Evolutionary conservation across 1,140 invertebrate species (phyloP).

Genomic region (Drosophila takahashii): DNA sequence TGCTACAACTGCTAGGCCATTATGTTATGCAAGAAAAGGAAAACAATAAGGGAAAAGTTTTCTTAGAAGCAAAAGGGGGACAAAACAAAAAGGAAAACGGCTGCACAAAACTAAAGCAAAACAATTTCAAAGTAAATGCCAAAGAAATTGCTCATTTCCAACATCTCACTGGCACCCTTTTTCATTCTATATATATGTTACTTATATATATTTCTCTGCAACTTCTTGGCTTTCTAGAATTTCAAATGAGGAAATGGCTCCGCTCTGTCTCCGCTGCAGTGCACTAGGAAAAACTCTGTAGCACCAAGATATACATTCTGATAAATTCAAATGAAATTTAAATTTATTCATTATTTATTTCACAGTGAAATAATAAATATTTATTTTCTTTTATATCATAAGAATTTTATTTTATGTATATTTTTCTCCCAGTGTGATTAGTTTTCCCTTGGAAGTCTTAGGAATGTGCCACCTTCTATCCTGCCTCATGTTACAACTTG

Average conservation of each 20-base stretch:
- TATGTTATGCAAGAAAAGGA: constrained; percentile 57
- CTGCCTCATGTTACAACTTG: constrained; percentile 33
- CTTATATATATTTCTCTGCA: background rate
- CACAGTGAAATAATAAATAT: too few relatives aligned
- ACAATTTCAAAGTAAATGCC: constrained; percentile 64
- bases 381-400: too few relatives aligned
- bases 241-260: constrained; percentile 61
- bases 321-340: too few relatives aligned
- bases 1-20: constrained; percentile 5
- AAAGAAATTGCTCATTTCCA: constrained; percentile 71
- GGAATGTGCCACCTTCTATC: constrained; percentile 27
- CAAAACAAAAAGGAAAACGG: constrained; percentile 20
- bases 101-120: constrained; percentile 42
- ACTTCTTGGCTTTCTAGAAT: constrained; percentile 51
- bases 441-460: constrained; percentile 55
- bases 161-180: constrained; percentile 12
- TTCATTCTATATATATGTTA: background rate
- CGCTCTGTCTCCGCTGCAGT: constrained; percentile 42
- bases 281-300: constrained; percentile 1
- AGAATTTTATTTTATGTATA: background rate
- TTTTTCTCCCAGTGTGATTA: constrained; percentile 18
- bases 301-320: background rate
- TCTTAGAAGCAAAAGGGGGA: constrained; percentile 5
- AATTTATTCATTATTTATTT: too few relatives aligned
- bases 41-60: constrained; percentile 64